These are phyloP conservation scores for Oceanites oceanicus DNA, from an alignment of 2,113 vertebrate species.

Conservation along the genomic window DNA sequence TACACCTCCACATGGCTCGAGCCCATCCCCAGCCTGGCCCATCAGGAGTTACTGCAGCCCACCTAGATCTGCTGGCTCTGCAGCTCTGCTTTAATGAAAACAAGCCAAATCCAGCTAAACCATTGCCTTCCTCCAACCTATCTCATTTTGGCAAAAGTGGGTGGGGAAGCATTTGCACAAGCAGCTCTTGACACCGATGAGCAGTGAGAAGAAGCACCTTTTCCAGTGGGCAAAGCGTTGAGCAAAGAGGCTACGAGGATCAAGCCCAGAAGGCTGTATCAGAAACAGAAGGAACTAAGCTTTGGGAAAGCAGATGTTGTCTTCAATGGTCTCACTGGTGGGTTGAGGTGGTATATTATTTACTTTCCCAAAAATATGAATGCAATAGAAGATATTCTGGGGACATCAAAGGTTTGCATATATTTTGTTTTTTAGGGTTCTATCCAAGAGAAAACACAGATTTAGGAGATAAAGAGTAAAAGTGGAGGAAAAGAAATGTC, in stretches of 20 bases:
- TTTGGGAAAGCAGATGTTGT: not conserved
- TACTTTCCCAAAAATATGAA: not conserved
- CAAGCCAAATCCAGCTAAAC: not conserved
- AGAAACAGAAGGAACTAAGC: not conserved
- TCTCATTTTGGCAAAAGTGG: not conserved
- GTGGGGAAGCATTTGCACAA: not conserved
- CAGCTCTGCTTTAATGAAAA: not conserved
- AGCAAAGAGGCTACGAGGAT: not conserved
- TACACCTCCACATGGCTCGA: rapidly evolving
- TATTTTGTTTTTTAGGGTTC: not conserved
- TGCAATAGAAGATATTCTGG: not conserved
- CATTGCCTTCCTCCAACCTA: not conserved
- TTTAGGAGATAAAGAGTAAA: not conserved
- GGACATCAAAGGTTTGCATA: not conserved
- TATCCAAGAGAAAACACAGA: not conserved
- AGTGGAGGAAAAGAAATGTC: not conserved
- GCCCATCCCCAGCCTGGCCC: not conserved
- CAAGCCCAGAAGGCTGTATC: not conserved
- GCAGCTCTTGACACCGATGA: not conserved
- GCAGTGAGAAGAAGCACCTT: not conserved
- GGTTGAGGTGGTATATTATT: not conserved
- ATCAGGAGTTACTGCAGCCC: not conserved
- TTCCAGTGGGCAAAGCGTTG: rapidly evolving
- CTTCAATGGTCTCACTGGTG: not conserved
- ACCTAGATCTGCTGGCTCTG: not conserved